These are phyloP conservation scores for Ploceus nigricollis DNA, from an alignment of 2,113 vertebrate species.

Conservation along the genomic window DNA sequence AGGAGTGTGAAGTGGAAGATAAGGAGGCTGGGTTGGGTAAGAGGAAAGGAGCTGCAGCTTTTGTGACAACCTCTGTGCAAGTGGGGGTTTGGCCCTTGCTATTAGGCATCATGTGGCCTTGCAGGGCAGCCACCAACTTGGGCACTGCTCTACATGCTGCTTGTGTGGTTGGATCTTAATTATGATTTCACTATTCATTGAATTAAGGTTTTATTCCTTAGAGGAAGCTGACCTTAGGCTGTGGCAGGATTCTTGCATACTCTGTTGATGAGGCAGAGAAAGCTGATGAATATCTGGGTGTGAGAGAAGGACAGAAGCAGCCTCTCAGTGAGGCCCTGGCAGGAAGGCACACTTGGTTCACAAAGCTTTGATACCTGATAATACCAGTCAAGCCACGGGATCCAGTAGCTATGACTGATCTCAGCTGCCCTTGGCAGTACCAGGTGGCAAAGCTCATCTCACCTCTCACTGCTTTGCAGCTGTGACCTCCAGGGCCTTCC, in stretches of 20 bases:
- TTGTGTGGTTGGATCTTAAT: background rate
- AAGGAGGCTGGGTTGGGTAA: background rate
- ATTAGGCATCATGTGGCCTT: background rate
- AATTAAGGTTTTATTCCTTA: background rate
- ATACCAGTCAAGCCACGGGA: background rate
- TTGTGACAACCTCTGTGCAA: background rate
- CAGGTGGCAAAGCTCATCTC: background rate
- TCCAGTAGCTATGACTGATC: background rate
- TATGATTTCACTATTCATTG: background rate
- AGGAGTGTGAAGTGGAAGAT: constrained; percentile 20
- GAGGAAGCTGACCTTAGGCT: background rate
- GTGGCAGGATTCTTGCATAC: background rate
- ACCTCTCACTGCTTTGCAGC: background rate
- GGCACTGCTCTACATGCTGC: background rate
- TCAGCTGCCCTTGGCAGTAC: background rate
- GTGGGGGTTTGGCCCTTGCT: background rate
- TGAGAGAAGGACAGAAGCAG: background rate
- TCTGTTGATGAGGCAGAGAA: background rate
- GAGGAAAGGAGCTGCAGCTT: background rate
- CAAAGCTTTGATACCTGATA: background rate
- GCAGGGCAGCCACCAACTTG: background rate
- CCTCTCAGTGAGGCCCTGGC: background rate
- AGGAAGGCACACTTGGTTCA: background rate
- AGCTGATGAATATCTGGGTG: background rate
- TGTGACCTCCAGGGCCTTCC: background rate